phyloP scores from a whole-genome alignment of 2,888 invertebrate species.

The Drosophila lutescens region DNA sequence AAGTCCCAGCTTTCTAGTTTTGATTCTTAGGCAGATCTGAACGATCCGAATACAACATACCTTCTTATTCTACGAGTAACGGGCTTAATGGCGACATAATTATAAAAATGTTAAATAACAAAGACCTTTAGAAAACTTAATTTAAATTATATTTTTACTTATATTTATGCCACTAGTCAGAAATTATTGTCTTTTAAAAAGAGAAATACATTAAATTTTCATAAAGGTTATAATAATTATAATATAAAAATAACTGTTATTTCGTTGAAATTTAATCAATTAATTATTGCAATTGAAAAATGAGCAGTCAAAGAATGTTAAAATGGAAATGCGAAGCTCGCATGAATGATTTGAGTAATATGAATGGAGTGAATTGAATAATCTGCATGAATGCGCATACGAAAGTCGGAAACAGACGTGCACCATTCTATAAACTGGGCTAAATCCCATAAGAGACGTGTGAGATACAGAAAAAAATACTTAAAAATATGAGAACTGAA shows the following conservation, averaged over 20 bases:
- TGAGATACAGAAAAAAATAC: slow-evolving; percentile 28
- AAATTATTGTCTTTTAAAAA: too few species aligned
- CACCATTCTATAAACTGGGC: slow-evolving; percentile 18
- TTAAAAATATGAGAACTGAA: slow-evolving; percentile 18
- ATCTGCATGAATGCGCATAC: slow-evolving; percentile 61
- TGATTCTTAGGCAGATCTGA: too few species aligned
- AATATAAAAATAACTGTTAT: neutral
- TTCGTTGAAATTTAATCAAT: neutral
- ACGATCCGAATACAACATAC: too few species aligned
- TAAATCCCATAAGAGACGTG: neutral
- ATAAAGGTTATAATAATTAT: too few species aligned
- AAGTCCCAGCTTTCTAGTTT: too few species aligned
- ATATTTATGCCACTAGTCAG: too few species aligned
- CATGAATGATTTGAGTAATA: slow-evolving; percentile 43
- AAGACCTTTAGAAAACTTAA: too few species aligned
- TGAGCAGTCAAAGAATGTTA: slow-evolving; percentile 37
- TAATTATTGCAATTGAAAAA: slow-evolving; percentile 2
- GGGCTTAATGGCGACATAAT: too few species aligned
- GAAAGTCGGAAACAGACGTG: slow-evolving; percentile 32
- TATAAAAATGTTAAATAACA: too few species aligned
- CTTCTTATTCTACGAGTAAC: too few species aligned
- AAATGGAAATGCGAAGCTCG: slow-evolving; percentile 46
- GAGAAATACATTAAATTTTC: too few species aligned
- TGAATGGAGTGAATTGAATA: slow-evolving; percentile 64
- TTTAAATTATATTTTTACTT: too few species aligned